Percentiles rank a stretch among this genome's conserved stretches.
Evolutionary conservation across 2,797 vertebrate species (phyloP).

Genomic region (Adrianichthys oophorus): DNA sequence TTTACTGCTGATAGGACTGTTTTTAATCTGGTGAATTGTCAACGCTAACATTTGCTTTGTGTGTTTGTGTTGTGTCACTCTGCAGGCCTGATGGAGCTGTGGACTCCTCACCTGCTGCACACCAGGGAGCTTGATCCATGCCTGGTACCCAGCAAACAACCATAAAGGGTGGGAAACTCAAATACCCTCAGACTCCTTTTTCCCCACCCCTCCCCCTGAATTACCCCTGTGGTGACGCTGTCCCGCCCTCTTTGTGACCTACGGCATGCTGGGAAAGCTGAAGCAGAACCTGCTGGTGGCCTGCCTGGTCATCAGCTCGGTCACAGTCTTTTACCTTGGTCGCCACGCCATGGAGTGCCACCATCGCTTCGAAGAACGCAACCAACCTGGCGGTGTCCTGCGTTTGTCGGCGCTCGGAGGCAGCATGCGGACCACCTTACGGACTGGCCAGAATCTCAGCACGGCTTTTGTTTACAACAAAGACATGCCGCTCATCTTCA

Average conservation of each 20-base stretch:
- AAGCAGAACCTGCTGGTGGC: constrained; percentile 95
- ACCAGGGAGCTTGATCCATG: constrained; percentile 66
- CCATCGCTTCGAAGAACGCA: constrained; percentile 88
- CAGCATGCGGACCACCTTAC: constrained; percentile 71
- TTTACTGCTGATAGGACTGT: constrained; percentile 2
- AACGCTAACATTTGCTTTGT: constrained; percentile 9
- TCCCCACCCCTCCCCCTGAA: constrained; percentile 26
- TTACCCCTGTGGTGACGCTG: constrained; percentile 29
- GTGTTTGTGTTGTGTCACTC: constrained; percentile 16
- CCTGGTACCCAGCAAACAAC: constrained; percentile 53
- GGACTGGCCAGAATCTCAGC: constrained; percentile 72
- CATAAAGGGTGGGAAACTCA: constrained; percentile 64
- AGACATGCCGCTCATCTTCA: constrained; percentile 96
- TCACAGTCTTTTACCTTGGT: constrained; percentile 93
- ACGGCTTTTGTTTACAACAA: constrained; percentile 88
- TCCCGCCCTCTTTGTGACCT: constrained; percentile 19
- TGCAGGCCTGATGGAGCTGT: constrained; percentile 80
- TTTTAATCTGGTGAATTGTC: not conserved
- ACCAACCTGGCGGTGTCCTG: constrained; percentile 65
- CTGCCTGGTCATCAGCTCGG: constrained; percentile 92
- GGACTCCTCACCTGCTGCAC: constrained; percentile 60
- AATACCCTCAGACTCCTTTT: constrained; percentile 26
- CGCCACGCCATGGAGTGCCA: constrained; percentile 97
- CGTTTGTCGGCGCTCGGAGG: constrained; percentile 57
- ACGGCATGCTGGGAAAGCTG: constrained; percentile 90